Evolutionary conservation across 2,797 vertebrate species (phyloP).

Genomic region (Gambelia wislizenii): DNA sequence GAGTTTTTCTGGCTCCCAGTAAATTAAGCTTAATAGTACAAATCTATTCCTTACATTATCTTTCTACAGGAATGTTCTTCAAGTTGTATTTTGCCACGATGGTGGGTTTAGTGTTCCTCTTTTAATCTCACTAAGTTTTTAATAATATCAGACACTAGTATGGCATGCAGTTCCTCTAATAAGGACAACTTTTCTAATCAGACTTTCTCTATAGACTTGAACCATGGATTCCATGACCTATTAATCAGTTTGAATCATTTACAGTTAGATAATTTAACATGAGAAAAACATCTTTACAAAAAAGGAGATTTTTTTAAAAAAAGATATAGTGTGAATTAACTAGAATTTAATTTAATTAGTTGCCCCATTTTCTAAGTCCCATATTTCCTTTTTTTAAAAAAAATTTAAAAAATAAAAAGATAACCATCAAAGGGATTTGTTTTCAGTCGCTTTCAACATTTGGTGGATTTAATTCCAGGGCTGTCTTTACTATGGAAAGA

Average conservation of each 20-base stretch:
- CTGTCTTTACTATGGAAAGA: not conserved
- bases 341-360: slow-evolving; percentile 65
- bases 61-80: too few species aligned
- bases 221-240: slow-evolving; percentile 58
- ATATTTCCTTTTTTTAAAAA: slow-evolving; percentile 40
- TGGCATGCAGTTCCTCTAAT: slow-evolving; percentile 31
- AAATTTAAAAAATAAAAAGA: too few species aligned
- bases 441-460: slow-evolving; percentile 42
- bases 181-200: slow-evolving; percentile 48
- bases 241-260: slow-evolving; percentile 68
- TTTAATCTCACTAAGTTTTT: slow-evolving; percentile 56
- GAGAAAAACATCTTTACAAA: slow-evolving; percentile 68
- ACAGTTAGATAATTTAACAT: slow-evolving; percentile 75
- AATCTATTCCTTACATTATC: too few species aligned
- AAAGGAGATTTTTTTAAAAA: slow-evolving; percentile 67
- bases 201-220: slow-evolving; percentile 59
- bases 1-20: too few species aligned
- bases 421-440: slow-evolving; percentile 36
- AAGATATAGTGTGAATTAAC: slow-evolving; percentile 63
- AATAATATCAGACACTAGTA: slow-evolving; percentile 41
- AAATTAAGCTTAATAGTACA: too few species aligned
- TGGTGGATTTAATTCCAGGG: slow-evolving; percentile 14
- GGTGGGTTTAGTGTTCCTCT: too few species aligned
- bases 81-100: too few species aligned
- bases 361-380: slow-evolving; percentile 46